Evolutionary conservation across 2,797 vertebrate species (phyloP).

Genomic region (Sebastes paucispinis): DNA sequence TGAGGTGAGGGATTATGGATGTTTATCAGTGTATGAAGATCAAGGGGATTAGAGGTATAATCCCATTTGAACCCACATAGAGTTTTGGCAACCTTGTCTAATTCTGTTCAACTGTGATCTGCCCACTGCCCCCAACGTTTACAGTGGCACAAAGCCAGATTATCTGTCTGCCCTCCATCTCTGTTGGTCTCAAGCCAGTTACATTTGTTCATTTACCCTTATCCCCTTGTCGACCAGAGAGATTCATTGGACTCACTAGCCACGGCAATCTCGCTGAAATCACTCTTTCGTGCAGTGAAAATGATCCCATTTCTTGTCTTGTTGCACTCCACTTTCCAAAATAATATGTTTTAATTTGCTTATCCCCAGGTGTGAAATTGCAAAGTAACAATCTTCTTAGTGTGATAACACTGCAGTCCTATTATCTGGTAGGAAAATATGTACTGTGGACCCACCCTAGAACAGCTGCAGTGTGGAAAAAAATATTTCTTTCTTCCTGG

Average conservation of each 20-base stretch:
- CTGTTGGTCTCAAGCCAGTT: slow-evolving; percentile 27
- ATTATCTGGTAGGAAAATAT: slow-evolving; percentile 12
- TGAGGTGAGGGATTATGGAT: slow-evolving; percentile 73
- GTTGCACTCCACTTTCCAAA: slow-evolving; percentile 1
- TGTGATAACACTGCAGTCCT: slow-evolving; percentile 27
- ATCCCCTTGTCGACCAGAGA: not conserved
- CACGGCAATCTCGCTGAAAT: slow-evolving; percentile 7
- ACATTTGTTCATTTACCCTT: slow-evolving; percentile 36
- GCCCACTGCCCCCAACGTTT: slow-evolving; percentile 54
- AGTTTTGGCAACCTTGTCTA: slow-evolving; percentile 67
- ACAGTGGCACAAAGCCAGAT: slow-evolving; percentile 54
- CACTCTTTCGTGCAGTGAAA: slow-evolving; percentile 12
- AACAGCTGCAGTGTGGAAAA: slow-evolving; percentile 47
- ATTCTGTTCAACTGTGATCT: slow-evolving; percentile 62
- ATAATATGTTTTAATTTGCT: slow-evolving; percentile 41
- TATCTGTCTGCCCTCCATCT: slow-evolving; percentile 11
- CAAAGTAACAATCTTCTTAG: slow-evolving; percentile 19
- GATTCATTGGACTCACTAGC: slow-evolving; percentile 37
- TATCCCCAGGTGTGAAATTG: slow-evolving; percentile 52
- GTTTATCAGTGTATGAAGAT: slow-evolving; percentile 73
- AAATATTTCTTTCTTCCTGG: slow-evolving; percentile 13
- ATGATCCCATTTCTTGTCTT: slow-evolving; percentile 5
- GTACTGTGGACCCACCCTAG: slow-evolving; percentile 23
- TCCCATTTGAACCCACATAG: slow-evolving; percentile 69
- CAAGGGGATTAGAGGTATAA: slow-evolving; percentile 75